Percentiles rank a stretch among this genome's conserved stretches.
These are phyloP conservation scores for Stegodyphus mimosarum DNA, from an alignment of 1,140 invertebrate genomes.

Conservation along the genomic window DNA sequence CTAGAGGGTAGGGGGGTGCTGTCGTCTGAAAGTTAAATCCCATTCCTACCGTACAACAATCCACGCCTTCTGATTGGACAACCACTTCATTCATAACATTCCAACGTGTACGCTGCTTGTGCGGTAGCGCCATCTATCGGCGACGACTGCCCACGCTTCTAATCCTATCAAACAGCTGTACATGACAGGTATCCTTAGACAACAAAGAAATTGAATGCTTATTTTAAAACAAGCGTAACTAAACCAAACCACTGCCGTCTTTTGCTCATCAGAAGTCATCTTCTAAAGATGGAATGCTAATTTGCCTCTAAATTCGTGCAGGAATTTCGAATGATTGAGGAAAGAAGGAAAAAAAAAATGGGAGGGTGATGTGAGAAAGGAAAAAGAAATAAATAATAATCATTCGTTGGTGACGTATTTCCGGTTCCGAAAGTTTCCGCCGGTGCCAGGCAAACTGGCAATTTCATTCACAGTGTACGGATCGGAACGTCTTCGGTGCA, in stretches of 20 bases:
- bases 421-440: slow-evolving; percentile 30
- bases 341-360: not conserved
- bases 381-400: slow-evolving; percentile 20
- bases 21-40: not conserved
- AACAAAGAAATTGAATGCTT: slow-evolving; percentile 17
- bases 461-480: slow-evolving; percentile 27
- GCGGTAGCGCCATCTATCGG: slow-evolving; percentile 36
- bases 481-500: not conserved
- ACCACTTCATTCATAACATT: slow-evolving; percentile 45
- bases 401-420: slow-evolving; percentile 22
- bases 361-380: not conserved
- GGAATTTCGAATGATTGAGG: not conserved
- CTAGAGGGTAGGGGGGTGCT: too few relatives aligned
- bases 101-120: slow-evolving; percentile 8
- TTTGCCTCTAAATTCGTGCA: slow-evolving; percentile 6
- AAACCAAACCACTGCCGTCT: not conserved
- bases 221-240: too few relatives aligned
- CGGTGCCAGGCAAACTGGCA: slow-evolving; percentile 1
- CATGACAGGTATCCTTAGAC: slow-evolving; percentile 37
- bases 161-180: slow-evolving; percentile 30
- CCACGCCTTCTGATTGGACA: slow-evolving; percentile 16
- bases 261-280: not conserved
- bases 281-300: not conserved
- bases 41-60: not conserved
- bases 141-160: slow-evolving; percentile 7